Evolutionary conservation across 1,140 invertebrate genomes (phyloP).

Genomic region (Drosophila varians): DNA sequence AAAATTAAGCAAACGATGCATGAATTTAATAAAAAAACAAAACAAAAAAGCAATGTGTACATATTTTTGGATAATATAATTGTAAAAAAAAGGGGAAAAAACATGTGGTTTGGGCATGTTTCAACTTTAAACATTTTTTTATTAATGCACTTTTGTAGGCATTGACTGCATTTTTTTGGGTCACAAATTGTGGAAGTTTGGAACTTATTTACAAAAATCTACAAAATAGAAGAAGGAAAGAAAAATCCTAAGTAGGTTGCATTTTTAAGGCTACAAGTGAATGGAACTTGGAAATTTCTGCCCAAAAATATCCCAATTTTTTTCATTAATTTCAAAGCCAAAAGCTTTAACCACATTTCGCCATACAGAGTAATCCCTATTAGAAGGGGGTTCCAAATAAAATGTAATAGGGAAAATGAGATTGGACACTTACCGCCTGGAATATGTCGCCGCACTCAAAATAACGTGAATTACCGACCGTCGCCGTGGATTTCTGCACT

Average conservation of each 20-base stretch:
- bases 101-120: conserved; percentile 31
- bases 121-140: conserved; percentile 4
- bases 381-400: not conserved
- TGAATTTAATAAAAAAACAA: not conserved
- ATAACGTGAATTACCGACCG: conserved; percentile 53
- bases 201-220: no score
- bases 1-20: conserved; percentile 26
- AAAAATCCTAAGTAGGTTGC: no score
- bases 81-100: not conserved
- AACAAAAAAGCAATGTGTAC: no score
- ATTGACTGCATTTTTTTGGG: not conserved
- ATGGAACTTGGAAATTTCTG: no score
- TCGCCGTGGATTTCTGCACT: conserved; percentile 57
- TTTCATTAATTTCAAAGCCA: no score
- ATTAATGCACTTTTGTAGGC: not conserved
- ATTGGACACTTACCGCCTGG: conserved; percentile 60
- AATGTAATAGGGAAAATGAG: not conserved
- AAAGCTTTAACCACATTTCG: no score
- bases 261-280: no score
- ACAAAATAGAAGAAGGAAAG: no score
- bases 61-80: not conserved
- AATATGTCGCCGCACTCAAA: conserved; percentile 63
- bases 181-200: no score
- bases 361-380: no score
- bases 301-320: no score